Evolutionary conservation across 1,140 invertebrate genomes (phyloP).

Genomic region (Lasaia peninsularis): DNA sequence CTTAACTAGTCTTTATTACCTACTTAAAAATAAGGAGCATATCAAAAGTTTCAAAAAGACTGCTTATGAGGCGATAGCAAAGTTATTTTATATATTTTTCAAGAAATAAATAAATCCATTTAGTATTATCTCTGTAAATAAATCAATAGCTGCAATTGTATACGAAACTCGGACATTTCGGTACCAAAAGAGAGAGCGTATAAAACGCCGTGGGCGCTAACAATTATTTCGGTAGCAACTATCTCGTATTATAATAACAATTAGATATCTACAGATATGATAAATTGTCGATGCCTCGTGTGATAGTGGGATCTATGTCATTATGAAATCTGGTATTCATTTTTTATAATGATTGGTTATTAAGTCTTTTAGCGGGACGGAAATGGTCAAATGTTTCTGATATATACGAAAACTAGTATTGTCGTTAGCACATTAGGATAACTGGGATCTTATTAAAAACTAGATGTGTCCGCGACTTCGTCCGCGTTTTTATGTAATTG

Average conservation of each 20-base stretch:
- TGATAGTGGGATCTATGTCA: not conserved
- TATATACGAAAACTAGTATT: too few relatives aligned
- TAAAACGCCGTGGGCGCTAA: slow-evolving; percentile 35
- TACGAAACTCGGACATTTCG: slow-evolving; percentile 10
- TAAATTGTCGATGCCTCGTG: slow-evolving; percentile 28
- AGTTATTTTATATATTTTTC: not conserved
- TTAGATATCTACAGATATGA: slow-evolving; percentile 43
- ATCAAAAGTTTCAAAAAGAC: too few relatives aligned
- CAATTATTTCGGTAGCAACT: slow-evolving; percentile 41
- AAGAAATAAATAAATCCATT: not conserved
- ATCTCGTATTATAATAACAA: slow-evolving; percentile 37
- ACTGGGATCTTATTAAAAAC: too few relatives aligned
- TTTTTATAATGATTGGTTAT: slow-evolving; percentile 43
- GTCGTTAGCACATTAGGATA: too few relatives aligned
- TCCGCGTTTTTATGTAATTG: too few relatives aligned
- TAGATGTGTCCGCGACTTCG: too few relatives aligned
- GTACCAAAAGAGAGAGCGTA: slow-evolving; percentile 23
- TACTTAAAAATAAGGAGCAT: too few relatives aligned
- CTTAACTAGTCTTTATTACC: too few relatives aligned
- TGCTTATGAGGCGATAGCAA: too few relatives aligned
- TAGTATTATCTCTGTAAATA: not conserved
- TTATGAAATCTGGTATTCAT: slow-evolving; percentile 35
- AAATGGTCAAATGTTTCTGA: too few relatives aligned
- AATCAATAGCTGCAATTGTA: not conserved
- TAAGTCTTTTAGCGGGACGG: slow-evolving; percentile 31